Evolutionary conservation across 2,888 invertebrate genomes (phyloP).

Genomic region (Caenorhabditis wallacei): DNA sequence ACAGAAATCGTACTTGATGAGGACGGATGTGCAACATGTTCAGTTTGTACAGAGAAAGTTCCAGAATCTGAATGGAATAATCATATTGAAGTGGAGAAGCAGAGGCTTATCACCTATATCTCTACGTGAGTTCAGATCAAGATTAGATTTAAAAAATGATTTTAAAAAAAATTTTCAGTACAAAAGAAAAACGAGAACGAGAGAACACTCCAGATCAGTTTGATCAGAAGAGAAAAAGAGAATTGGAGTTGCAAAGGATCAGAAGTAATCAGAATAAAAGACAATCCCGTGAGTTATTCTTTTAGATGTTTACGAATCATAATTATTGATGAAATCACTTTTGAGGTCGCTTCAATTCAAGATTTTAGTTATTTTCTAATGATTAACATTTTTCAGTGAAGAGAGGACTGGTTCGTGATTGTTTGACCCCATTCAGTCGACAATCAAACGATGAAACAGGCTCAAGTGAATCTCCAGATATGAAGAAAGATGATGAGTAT

Average conservation of each 20-base stretch:
- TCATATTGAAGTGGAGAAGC: constrained; percentile 75
- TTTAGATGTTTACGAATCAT: too few relatives aligned
- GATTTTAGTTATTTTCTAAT: too few relatives aligned
- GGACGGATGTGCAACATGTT: constrained; percentile 77
- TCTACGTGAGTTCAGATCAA: constrained; percentile 55
- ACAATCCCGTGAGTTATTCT: constrained; percentile 68
- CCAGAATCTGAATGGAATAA: constrained; percentile 70
- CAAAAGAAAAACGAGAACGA: constrained; percentile 44
- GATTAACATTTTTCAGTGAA: constrained; percentile 54
- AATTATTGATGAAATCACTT: too few relatives aligned
- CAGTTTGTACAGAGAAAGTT: constrained; percentile 74
- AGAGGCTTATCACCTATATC: constrained; percentile 69
- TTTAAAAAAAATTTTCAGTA: constrained; percentile 11
- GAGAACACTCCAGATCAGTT: constrained; percentile 55
- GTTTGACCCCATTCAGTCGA: constrained; percentile 73
- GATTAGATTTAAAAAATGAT: neutral
- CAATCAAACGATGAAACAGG: constrained; percentile 75
- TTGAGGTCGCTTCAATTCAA: too few relatives aligned
- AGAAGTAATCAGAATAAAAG: constrained; percentile 77
- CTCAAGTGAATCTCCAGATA: constrained; percentile 71
- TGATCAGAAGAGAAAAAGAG: constrained; percentile 70
- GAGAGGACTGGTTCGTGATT: constrained; percentile 69
- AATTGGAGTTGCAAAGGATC: constrained; percentile 74
- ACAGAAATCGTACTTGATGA: constrained; percentile 75
- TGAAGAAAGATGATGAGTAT: constrained; percentile 71